phyloP scores from a whole-genome alignment of 2,888 invertebrate genomes.

The Andrena minutula region DNA sequence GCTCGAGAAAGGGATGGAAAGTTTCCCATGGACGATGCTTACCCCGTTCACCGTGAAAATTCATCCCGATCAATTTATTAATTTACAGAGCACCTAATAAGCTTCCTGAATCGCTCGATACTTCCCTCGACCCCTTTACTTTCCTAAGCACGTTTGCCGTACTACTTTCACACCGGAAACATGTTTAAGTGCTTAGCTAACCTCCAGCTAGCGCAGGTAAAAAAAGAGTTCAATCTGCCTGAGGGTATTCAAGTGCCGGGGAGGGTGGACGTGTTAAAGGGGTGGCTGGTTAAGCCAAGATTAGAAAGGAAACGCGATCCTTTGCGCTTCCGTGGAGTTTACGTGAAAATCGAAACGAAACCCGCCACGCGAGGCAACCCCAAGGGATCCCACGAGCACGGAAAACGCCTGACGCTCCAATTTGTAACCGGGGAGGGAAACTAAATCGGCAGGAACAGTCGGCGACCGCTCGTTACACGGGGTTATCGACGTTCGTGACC shows the following conservation, averaged over 20 bases:
- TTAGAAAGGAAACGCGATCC: slow-evolving; percentile 1
- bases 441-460: slow-evolving; percentile 37
- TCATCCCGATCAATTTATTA: too few relatives aligned
- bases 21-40: neutral
- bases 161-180: too few relatives aligned
- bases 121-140: too few relatives aligned
- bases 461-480: slow-evolving; percentile 38
- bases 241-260: too few relatives aligned
- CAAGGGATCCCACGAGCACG: neutral
- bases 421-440: slow-evolving; percentile 41
- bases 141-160: too few relatives aligned
- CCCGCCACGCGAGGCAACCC: neutral
- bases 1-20: neutral
- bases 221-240: too few relatives aligned
- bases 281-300: slow-evolving; percentile 1
- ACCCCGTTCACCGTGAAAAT: too few relatives aligned
- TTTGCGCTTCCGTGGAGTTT: neutral
- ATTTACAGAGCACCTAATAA: too few relatives aligned
- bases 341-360: neutral
- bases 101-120: too few relatives aligned
- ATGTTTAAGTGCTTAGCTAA: too few relatives aligned
- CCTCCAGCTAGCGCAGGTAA: too few relatives aligned
- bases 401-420: slow-evolving; percentile 46
- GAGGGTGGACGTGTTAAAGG: neutral
- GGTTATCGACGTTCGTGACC: slow-evolving; percentile 35